Evolutionary conservation across 2,888 invertebrate species (phyloP).

Genomic region (Theretra japonica): DNA sequence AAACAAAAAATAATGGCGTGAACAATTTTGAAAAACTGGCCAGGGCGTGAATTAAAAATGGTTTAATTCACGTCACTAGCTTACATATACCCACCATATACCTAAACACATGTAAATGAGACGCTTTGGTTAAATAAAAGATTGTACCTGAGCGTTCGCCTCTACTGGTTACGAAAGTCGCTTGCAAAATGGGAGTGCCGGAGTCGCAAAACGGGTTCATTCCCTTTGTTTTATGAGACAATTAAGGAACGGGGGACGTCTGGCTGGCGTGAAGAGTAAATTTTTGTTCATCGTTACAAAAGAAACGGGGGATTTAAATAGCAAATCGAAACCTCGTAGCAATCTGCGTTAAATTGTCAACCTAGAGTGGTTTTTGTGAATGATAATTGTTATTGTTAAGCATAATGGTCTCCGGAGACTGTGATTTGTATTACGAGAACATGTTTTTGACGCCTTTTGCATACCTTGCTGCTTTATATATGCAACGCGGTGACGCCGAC

Average conservation of each 20-base stretch:
- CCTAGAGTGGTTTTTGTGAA: slow-evolving; percentile 19
- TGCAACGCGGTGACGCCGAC: no score
- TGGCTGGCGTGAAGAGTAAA: slow-evolving; percentile 61
- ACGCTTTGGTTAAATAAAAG: slow-evolving; percentile 40
- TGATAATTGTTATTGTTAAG: slow-evolving; percentile 1
- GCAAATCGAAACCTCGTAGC: slow-evolving; percentile 69
- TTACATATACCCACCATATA: no score
- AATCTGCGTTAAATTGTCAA: slow-evolving; percentile 56
- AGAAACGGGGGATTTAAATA: slow-evolving; percentile 66
- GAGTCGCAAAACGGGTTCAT: slow-evolving; percentile 64
- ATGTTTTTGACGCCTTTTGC: not conserved
- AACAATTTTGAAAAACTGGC: no score
- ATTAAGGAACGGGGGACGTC: slow-evolving; percentile 66
- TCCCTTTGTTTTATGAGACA: slow-evolving; percentile 75
- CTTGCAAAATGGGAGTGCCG: slow-evolving; percentile 53
- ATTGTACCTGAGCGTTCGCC: slow-evolving; percentile 44
- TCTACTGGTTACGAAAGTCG: slow-evolving; percentile 54
- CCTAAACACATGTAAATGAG: not conserved
- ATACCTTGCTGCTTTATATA: no score
- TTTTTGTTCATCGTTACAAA: slow-evolving; percentile 67
- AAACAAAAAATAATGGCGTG: no score
- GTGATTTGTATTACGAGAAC: not conserved
- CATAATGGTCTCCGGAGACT: not conserved
- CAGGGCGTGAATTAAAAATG: no score
- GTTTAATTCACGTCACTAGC: no score